These are phyloP conservation scores for Chrysopilus asiliformis DNA, from an alignment of 2,888 invertebrate genomes.

Conservation along the genomic window DNA sequence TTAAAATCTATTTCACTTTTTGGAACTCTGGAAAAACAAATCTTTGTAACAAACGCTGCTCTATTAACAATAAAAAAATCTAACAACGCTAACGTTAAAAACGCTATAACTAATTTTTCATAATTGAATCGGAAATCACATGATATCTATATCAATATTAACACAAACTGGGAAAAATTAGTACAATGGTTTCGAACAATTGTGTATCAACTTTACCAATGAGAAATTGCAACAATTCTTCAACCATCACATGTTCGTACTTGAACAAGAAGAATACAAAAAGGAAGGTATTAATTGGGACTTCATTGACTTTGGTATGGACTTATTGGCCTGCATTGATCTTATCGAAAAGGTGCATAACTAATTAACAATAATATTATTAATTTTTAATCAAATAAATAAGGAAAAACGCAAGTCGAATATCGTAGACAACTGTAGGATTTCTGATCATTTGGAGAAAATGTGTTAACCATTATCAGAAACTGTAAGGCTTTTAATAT, in stretches of 20 bases:
- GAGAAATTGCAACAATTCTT: constrained; percentile 99
- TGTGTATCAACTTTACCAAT: constrained; percentile 99
- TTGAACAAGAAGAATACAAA: constrained; percentile 98
- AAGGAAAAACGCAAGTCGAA: too few relatives aligned
- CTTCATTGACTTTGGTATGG: constrained; percentile 99
- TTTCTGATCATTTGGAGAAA: too few relatives aligned
- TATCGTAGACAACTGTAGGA: too few relatives aligned
- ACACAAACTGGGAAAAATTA: too few relatives aligned
- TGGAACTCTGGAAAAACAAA: too few relatives aligned
- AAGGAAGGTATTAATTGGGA: constrained; percentile 95
- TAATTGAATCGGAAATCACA: background rate
- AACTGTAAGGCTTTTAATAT: too few relatives aligned
- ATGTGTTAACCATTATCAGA: too few relatives aligned
- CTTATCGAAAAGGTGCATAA: constrained; percentile 92
- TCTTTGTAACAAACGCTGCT: too few relatives aligned
- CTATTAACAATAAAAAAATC: background rate
- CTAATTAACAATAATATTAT: too few relatives aligned
- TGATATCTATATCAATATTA: too few relatives aligned
- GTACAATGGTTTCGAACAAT: constrained; percentile 98
- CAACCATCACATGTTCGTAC: constrained; percentile 99
- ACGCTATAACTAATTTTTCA: background rate
- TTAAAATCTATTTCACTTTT: too few relatives aligned
- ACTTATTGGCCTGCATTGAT: constrained; percentile 96
- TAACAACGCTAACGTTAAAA: constrained; percentile 3
- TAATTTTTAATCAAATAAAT: too few relatives aligned